Evolutionary conservation across 2,113 vertebrate genomes (phyloP).

Genomic region (Barnardius zonarius): DNA sequence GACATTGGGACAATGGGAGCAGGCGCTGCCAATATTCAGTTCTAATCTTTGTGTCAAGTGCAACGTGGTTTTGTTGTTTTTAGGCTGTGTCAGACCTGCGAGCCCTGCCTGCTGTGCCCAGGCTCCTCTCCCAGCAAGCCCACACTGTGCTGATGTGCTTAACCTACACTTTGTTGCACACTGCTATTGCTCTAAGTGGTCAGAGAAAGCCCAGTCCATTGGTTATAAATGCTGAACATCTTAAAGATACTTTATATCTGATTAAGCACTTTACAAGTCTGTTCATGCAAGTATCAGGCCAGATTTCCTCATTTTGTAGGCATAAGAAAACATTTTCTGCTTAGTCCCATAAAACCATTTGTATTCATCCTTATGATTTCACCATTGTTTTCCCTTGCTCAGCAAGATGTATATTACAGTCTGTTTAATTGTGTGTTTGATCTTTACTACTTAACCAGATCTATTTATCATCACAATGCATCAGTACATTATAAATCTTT

Average conservation of each 20-base stretch:
- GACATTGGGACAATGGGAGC: neutral
- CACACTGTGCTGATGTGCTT: neutral
- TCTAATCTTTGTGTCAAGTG: neutral
- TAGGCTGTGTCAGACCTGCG: neutral
- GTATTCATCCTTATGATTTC: conserved; percentile 54
- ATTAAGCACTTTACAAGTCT: neutral
- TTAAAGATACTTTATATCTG: neutral
- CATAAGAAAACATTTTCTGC: conserved; percentile 22
- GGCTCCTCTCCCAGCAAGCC: neutral
- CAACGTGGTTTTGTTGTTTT: neutral
- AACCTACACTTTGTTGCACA: neutral
- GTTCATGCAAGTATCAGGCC: neutral
- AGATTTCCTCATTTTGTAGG: neutral
- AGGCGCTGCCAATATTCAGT: neutral
- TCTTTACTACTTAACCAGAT: conserved; percentile 61
- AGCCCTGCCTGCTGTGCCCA: conserved; percentile 1
- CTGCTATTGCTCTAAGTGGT: neutral
- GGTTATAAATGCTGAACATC: neutral
- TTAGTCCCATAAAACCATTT: conserved; percentile 46
- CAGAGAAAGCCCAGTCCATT: neutral
- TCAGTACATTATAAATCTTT: conserved; percentile 65
- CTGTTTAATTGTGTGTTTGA: conserved; percentile 66
- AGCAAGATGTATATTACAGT: conserved; percentile 65
- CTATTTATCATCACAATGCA: conserved; percentile 68
- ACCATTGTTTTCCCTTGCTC: conserved; percentile 55